Base-by-base conservation (phyloP, 2,888 invertebrate genomes). In the Sminthurides aquaticus region DNA sequence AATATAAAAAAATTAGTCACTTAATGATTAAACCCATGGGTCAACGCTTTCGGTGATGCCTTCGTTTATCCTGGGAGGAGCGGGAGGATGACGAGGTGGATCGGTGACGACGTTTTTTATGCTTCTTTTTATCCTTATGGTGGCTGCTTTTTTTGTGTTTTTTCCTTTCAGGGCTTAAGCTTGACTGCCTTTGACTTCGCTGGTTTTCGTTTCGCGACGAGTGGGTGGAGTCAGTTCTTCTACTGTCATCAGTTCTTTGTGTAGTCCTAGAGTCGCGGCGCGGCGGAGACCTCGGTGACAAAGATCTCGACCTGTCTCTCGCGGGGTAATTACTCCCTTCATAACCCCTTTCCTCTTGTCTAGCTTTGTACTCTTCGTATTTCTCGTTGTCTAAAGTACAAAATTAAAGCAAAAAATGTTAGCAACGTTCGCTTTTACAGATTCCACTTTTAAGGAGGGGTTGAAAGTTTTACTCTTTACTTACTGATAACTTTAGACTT, bases 401-500 rank as follows among this genome's bases (percentile, higher is more conserved):
- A 52, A 52, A 52, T 52, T 43, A 43, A 28, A 49, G 28, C 27
- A 28, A 22, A 52, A 8, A 2, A 58, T n/a, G n/a, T n/a, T n/a
- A n/a, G n/a, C n/a, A n/a, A n/a, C n/a, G n/a, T n/a, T n/a, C n/a
- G n/a, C n/a, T n/a, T n/a, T n/a, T n/a, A n/a, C n/a, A n/a, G n/a
- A n/a, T n/a, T n/a, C n/a, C n/a, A n/a, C n/a, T n/a, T n/a, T n/a
- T n/a, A n/a, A n/a, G n/a, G n/a, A n/a, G n/a, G n/a, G n/a, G n/a
- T 29, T 11, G 8, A 11, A 34, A 11, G 34, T 34, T 58, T 3
- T 34, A 29, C 27, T 34, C n/a, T n/a, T n/a, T n/a, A 85, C 87
- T 86, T 84, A 92, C 93, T 95, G 78, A 94, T 83, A 74, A 93
- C 88, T 84, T 90, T 91, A 0, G 89, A 86, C 76, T 87, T 88